Percentiles rank a stretch among this genome's conserved stretches.
Conservation (phyloP, 2,888 invertebrate genomes). For the Cephus pulcher region DNA sequence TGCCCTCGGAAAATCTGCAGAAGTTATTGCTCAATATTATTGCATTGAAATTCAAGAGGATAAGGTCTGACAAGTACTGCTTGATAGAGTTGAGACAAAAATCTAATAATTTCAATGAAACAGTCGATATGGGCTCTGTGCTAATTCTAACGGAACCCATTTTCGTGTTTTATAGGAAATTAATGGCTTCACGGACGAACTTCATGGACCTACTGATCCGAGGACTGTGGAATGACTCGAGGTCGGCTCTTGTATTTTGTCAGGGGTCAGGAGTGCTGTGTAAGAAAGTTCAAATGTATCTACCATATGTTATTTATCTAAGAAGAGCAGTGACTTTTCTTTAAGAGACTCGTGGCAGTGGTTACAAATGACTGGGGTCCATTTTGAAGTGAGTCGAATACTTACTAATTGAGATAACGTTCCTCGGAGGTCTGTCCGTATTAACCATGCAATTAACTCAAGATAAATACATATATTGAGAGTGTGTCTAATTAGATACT, state of each 20-base stretch:
- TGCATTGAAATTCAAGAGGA: neutral
- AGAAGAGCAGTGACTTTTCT: neutral
- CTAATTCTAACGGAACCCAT: neutral
- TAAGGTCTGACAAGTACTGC: neutral
- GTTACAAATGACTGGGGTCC: neutral
- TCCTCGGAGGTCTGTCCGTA: neutral
- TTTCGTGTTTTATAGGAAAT: neutral
- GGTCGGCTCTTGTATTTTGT: neutral
- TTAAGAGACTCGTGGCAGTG: slow-evolving; percentile 6
- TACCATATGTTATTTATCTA: neutral
- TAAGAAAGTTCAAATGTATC: neutral
- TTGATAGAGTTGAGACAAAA: neutral
- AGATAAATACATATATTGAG: neutral
- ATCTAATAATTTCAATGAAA: neutral
- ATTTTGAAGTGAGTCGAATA: neutral
- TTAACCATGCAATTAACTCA: neutral
- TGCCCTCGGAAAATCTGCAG: neutral
- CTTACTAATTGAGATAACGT: neutral
- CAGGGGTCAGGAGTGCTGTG: neutral
- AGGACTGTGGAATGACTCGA: neutral
- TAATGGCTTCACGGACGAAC: neutral
- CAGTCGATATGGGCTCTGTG: neutral
- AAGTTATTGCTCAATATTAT: neutral
- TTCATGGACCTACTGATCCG: neutral
- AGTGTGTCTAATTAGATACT: neutral